Evolutionary conservation across 1,140 invertebrate genomes (phyloP).

Genomic region (Aporrectodea caliginosa): DNA sequence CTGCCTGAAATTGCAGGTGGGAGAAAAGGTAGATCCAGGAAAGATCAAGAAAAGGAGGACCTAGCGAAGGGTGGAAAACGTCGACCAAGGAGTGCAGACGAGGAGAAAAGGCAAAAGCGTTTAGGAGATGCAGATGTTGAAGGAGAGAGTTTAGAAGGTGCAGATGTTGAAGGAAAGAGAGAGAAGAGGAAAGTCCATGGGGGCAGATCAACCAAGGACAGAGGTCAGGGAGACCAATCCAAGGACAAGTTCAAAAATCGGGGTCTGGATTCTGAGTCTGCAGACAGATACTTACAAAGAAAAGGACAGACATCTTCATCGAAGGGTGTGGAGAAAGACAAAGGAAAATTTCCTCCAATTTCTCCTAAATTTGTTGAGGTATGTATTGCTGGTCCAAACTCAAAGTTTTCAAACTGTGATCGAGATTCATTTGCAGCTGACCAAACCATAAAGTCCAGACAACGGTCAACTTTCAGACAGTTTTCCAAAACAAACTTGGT

Average conservation of each 20-base stretch:
- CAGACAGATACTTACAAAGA: no score
- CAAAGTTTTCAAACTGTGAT: not conserved
- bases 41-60: not conserved
- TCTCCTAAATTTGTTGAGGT: not conserved
- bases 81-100: no score
- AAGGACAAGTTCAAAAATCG: not conserved
- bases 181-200: not conserved
- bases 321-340: not conserved
- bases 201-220: not conserved
- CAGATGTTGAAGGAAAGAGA: not conserved
- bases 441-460: no score
- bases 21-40: not conserved
- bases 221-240: not conserved
- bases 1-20: not conserved
- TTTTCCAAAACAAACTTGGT: no score
- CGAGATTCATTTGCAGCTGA: no score
- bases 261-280: no score
- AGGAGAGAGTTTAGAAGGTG: not conserved
- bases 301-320: not conserved
- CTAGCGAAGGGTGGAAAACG: not conserved
- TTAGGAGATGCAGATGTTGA: not conserved
- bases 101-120: not conserved
- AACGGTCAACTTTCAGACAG: no score
- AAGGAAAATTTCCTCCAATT: not conserved
- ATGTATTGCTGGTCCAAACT: not conserved